These are phyloP conservation scores for Falcunculus frontatus DNA, from an alignment of 2,113 vertebrate species.

Conservation along the genomic window DNA sequence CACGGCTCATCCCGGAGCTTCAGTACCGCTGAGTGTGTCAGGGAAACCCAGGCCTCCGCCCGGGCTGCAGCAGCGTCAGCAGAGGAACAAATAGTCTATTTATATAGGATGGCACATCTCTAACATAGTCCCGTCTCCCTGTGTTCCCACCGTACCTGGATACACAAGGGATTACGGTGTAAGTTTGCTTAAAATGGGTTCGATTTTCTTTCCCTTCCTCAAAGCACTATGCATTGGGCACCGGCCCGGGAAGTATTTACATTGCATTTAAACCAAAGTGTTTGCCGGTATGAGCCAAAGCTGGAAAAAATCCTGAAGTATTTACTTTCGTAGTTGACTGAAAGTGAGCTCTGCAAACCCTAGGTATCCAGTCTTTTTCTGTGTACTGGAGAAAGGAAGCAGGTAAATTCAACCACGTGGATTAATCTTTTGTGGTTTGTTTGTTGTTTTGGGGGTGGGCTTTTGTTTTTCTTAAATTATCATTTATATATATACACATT, in stretches of 20 bases:
- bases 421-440: not conserved
- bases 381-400: not conserved
- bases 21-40: accelerated
- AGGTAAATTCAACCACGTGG: not conserved
- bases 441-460: not conserved
- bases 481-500: accelerated
- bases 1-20: not conserved
- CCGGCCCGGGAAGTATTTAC: not conserved
- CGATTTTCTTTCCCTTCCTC: not conserved
- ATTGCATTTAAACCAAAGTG: not conserved
- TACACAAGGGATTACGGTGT: not conserved
- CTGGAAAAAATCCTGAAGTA: not conserved
- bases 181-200: not conserved
- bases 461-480: not conserved
- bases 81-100: accelerated
- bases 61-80: not conserved
- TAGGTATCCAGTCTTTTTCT: not conserved
- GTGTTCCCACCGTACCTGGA: not conserved
- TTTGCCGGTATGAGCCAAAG: accelerated
- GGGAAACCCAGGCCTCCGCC: not conserved
- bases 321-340: not conserved
- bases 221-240: no score
- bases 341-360: not conserved
- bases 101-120: not conserved
- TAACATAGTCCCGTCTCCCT: accelerated